Evolutionary conservation across 1,140 invertebrate genomes (phyloP).

Genomic region (Conopomorpha cramerella): DNA sequence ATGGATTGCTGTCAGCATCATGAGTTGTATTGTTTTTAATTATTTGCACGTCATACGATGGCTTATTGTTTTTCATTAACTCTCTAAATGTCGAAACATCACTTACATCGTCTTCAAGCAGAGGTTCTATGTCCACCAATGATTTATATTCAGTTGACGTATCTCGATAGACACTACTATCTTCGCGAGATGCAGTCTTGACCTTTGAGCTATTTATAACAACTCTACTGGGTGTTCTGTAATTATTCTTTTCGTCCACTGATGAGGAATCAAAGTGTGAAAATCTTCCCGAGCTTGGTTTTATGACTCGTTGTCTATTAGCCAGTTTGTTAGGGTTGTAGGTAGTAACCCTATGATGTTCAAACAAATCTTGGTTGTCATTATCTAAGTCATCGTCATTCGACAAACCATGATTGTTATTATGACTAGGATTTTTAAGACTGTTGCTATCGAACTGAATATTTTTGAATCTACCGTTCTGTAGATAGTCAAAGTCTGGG

Average conservation of each 20-base stretch:
- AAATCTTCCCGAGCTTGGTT: constrained; percentile 25
- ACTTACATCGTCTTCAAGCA: constrained; percentile 61
- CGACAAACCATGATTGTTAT: constrained; percentile 38
- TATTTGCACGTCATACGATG: constrained; percentile 60
- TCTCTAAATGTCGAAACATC: constrained; percentile 53
- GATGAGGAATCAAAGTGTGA: constrained; percentile 30
- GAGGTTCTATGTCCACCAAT: constrained; percentile 54
- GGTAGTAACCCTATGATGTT: constrained; percentile 49
- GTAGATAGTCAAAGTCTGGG: constrained; percentile 54
- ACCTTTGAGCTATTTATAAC: no score
- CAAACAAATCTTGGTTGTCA: constrained; percentile 52
- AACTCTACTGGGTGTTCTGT: constrained; percentile 14
- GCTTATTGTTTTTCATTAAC: constrained; percentile 49
- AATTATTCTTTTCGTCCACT: constrained; percentile 19
- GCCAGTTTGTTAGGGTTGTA: constrained; percentile 46
- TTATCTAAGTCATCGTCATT: constrained; percentile 48
- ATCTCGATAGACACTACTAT: constrained; percentile 22
- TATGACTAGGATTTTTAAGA: constrained; percentile 42
- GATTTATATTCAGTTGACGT: constrained; percentile 57
- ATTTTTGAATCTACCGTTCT: constrained; percentile 45
- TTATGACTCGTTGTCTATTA: constrained; percentile 32
- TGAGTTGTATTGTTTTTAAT: constrained; percentile 47
- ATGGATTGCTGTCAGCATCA: constrained; percentile 29
- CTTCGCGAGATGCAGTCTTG: no score
- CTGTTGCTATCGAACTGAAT: constrained; percentile 49